A percentile compares a stretch with the other conserved stretches of the same genome.
Conservation (phyloP, 2,797 vertebrate species). For the Urosaurus nigricauda region DNA sequence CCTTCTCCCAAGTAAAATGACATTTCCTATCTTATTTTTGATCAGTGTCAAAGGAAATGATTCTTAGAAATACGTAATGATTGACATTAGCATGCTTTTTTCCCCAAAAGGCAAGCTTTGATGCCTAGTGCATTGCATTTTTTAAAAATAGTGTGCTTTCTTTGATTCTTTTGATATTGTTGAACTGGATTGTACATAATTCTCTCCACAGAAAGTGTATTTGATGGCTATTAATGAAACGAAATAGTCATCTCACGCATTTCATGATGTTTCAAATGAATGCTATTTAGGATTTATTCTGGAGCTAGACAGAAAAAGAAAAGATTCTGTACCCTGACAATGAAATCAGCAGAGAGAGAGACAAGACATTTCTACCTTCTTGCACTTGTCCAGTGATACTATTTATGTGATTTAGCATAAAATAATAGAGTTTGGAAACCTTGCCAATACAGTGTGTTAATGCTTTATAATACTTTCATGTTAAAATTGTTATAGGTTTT, state of each 20-base stretch:
- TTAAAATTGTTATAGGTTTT: no score
- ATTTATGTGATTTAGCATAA: no score
- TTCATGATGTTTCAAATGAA: slow-evolving; percentile 8
- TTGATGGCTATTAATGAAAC: slow-evolving; percentile 25
- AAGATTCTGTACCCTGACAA: neutral
- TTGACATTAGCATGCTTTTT: slow-evolving; percentile 40
- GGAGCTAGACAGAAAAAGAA: neutral
- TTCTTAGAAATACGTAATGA: slow-evolving; percentile 54
- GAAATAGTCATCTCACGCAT: slow-evolving; percentile 20
- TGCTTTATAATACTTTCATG: no score
- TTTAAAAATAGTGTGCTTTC: slow-evolving; percentile 42
- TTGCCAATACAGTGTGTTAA: no score
- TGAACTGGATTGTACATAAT: slow-evolving; percentile 51
- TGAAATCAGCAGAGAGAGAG: neutral
- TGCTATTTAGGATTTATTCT: slow-evolving; percentile 17
- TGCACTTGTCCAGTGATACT: neutral
- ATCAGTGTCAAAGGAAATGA: slow-evolving; percentile 54
- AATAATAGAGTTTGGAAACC: no score
- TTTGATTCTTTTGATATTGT: slow-evolving; percentile 61
- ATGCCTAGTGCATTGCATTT: slow-evolving; percentile 10
- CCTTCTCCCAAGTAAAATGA: slow-evolving; percentile 9
- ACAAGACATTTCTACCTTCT: neutral
- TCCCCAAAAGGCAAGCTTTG: slow-evolving; percentile 39
- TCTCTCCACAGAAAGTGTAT: slow-evolving; percentile 45
- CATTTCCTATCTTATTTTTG: slow-evolving; percentile 38